These are phyloP conservation scores for Leptosomus discolor DNA, from an alignment of 2,113 vertebrate genomes.

Conservation along the genomic window DNA sequence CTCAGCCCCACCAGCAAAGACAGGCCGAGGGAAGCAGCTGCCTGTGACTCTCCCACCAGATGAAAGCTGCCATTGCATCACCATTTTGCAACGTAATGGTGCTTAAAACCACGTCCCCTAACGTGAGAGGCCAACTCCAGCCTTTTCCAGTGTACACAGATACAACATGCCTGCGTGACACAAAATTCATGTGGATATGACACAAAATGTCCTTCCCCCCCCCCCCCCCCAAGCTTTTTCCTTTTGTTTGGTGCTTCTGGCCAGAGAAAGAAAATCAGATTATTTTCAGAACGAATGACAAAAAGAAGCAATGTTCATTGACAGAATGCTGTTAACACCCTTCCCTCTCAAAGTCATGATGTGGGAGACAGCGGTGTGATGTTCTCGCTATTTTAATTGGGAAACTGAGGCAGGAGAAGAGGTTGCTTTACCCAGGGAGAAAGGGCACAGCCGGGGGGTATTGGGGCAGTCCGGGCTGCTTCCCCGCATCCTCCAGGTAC, in stretches of 20 bases:
- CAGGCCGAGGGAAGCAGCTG: background rate
- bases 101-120: background rate
- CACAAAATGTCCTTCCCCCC: background rate
- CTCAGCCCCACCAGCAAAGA: rapidly evolving
- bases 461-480: background rate
- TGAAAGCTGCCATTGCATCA: background rate
- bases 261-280: background rate
- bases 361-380: background rate
- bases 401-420: conserved; percentile 6
- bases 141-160: background rate
- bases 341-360: background rate
- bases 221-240: background rate
- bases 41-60: background rate
- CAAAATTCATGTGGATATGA: rapidly evolving
- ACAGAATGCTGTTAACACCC: rapidly evolving
- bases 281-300: background rate
- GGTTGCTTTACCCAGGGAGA: background rate
- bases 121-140: background rate
- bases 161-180: background rate
- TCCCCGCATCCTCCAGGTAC: background rate
- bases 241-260: background rate
- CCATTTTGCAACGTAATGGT: background rate
- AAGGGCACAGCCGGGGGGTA: rapidly evolving
- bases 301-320: rapidly evolving
- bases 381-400: background rate